These are phyloP conservation scores for Sphenopsis melanotis DNA, from an alignment of 2,797 vertebrate genomes.

Conservation along the genomic window DNA sequence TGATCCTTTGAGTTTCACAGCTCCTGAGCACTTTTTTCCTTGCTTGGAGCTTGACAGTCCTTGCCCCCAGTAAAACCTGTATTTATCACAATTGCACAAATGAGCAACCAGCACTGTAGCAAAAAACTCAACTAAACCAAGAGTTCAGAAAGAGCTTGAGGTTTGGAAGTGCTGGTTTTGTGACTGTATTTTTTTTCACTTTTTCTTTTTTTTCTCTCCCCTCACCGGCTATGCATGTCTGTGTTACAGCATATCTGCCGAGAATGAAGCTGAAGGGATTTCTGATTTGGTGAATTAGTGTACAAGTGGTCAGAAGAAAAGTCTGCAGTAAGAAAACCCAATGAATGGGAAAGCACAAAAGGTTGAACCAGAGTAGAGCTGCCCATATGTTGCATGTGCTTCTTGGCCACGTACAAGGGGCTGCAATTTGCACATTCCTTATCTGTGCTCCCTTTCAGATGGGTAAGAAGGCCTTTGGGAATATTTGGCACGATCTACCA, in stretches of 20 bases:
- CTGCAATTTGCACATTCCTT: neutral
- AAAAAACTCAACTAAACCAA: neutral
- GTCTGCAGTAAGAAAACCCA: neutral
- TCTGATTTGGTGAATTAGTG: neutral
- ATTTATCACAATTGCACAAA: neutral
- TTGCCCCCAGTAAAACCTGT: neutral
- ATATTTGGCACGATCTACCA: neutral
- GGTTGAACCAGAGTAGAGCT: neutral
- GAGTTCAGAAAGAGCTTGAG: neutral
- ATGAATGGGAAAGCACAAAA: neutral
- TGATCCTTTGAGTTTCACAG: neutral
- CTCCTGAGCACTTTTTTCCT: neutral
- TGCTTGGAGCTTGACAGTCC: neutral
- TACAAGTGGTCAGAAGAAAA: neutral
- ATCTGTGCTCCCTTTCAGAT: neutral
- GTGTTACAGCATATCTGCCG: neutral
- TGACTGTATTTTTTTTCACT: neutral
- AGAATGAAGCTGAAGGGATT: neutral
- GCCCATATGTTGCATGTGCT: neutral
- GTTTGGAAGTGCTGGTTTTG: neutral
- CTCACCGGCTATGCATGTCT: neutral
- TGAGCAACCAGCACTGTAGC: neutral
- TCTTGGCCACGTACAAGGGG: neutral
- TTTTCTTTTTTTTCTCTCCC: neutral
- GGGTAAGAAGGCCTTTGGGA: neutral